Evolutionary conservation across 2,113 vertebrate species (phyloP).

Genomic region (Zapornia atra): DNA sequence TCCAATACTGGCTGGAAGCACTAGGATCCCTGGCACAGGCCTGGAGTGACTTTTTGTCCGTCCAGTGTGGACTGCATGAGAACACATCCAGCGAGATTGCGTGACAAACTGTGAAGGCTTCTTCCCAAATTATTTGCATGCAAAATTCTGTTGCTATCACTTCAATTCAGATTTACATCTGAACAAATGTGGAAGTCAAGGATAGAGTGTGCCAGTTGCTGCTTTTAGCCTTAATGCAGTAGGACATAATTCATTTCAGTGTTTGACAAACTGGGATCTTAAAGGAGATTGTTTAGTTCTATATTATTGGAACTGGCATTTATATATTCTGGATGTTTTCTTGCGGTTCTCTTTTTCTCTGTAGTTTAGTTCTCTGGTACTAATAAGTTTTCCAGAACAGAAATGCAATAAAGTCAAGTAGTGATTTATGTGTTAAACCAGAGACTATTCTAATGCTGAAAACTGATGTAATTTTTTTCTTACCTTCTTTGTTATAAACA

Average conservation of each 20-base stretch:
- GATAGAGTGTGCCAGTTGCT: not conserved
- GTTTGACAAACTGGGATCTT: conserved; percentile 33
- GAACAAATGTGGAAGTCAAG: not conserved
- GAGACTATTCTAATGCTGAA: not conserved
- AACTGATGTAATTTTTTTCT: not conserved
- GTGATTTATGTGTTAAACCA: conserved; percentile 5
- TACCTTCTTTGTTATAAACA: not conserved
- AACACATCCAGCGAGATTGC: not conserved
- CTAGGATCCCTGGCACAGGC: not conserved
- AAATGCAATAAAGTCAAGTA: not conserved
- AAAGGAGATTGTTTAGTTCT: conserved; percentile 39
- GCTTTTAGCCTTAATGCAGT: conserved; percentile 7
- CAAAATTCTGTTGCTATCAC: conserved; percentile 25
- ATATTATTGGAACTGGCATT: conserved; percentile 31
- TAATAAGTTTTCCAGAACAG: conserved; percentile 27
- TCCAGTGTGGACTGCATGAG: not conserved
- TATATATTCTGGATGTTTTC: conserved; percentile 20
- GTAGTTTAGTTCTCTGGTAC: not conserved
- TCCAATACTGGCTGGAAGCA: not conserved
- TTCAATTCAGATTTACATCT: not conserved
- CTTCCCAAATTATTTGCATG: not conserved
- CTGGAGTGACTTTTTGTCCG: not conserved
- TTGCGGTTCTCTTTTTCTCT: not conserved
- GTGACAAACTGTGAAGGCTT: not conserved
- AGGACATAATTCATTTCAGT: conserved; percentile 25